Conservation (phyloP, 2,797 vertebrate species). For the Lacerta bilineata region DNA sequence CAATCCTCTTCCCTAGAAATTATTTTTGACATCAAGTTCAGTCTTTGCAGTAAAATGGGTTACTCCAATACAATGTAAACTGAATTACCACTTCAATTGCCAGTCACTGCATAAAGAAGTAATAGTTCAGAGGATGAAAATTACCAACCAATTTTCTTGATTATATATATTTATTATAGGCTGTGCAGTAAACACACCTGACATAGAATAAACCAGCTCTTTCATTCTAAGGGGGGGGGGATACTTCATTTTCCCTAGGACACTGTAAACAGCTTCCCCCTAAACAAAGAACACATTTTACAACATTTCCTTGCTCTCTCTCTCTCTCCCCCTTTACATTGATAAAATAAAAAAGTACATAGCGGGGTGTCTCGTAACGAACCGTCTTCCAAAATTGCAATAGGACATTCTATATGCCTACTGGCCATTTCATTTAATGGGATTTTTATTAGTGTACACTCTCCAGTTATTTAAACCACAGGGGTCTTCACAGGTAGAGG, state of each 20-base stretch:
- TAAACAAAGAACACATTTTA: conserved; percentile 74
- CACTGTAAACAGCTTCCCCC: conserved; percentile 58
- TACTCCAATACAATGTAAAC: conserved; percentile 74
- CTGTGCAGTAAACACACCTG: conserved; percentile 70
- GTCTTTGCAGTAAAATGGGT: conserved; percentile 74
- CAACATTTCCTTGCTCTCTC: conserved; percentile 56
- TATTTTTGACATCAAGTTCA: conserved; percentile 73
- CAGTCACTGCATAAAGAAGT: conserved; percentile 75
- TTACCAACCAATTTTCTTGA: conserved; percentile 79
- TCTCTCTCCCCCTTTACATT: conserved; percentile 62
- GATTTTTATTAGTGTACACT: conserved; percentile 82
- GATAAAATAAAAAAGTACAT: conserved; percentile 79
- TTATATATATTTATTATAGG: conserved; percentile 80
- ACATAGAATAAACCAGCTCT: conserved; percentile 71
- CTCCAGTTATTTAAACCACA: conserved; percentile 80
- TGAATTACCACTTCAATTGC: conserved; percentile 78
- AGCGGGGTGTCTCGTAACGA: conserved; percentile 80
- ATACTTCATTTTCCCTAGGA: conserved; percentile 52
- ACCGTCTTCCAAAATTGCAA: conserved; percentile 80
- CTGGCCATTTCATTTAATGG: conserved; percentile 82
- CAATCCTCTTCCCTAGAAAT: conserved; percentile 69
- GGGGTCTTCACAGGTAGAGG: conserved; percentile 80
- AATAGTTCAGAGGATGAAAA: conserved; percentile 78
- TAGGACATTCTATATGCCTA: conserved; percentile 77
- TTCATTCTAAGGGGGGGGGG: conserved; percentile 57